Evolutionary conservation across 2,888 invertebrate species (phyloP), one percentile per base, ranked within the genome.

Genomic region (Liposcelis brunnea): DNA sequence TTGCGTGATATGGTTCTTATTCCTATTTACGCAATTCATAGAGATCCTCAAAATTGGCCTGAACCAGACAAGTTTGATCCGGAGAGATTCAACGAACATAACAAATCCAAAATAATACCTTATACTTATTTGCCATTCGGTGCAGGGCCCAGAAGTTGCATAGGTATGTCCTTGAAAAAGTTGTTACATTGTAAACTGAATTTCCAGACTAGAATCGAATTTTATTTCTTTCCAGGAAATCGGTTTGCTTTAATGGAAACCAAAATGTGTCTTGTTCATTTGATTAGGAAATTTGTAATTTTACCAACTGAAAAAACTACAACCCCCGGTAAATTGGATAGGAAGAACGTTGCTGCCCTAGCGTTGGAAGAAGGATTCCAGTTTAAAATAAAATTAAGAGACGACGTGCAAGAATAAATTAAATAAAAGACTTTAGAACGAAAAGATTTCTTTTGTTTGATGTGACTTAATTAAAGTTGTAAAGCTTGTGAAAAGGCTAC

Each of bases 261-360:
- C 15, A 49, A 49, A 14, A 45, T 44, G 18, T 43, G 47, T 11
- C 35, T 49, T 5, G 44, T 47, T 8, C 38, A 45, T 12, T 33
- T 49, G 14, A 8, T 49, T 1, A 26, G 26, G 8, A 26, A 26
- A 26, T 26, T 26, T 8, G 26, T 26, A 8, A 8, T 61, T 15
- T 45, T 51, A 2, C 47, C 51, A 1, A 45, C 51, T 31, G 50
- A 48, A n/a, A 51, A 50, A 43, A 56, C 53, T 8, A 46, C 46
- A 47, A 45, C 47, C 16, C 52, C 53, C 0, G 46, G 56, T 1
- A 54, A 51, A 6, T 51, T 65, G 1, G 56, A 56, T 0, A 61
- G 60, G 1, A 47, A 55, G 3, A 61, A 60, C 0, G 61, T 65
- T 49, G 59, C 62, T 31, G 50, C 64, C 14, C 55, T 60, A 6